These are phyloP conservation scores for Mya arenaria DNA, from an alignment of 1,140 invertebrate species.

Conservation along the genomic window DNA sequence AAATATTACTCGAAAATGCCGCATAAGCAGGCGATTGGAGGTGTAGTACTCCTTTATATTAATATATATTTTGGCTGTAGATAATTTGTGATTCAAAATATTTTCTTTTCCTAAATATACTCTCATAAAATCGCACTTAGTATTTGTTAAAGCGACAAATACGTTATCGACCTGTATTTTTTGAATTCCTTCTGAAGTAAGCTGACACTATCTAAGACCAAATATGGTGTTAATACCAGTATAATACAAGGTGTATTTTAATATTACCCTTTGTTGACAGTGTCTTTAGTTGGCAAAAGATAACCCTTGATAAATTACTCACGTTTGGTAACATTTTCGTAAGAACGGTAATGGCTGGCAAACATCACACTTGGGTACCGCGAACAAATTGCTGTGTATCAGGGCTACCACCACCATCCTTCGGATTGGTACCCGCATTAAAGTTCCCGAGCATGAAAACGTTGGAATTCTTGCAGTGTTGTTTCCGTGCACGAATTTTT, in stretches of 20 bases:
- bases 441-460: not conserved
- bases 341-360: constrained; percentile 1
- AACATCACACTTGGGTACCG: constrained; percentile 37
- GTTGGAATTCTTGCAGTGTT: not conserved
- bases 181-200: not conserved
- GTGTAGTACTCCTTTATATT: not conserved
- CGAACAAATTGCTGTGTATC: constrained; percentile 38
- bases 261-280: constrained; percentile 47
- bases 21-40: too few species aligned
- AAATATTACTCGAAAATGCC: too few species aligned
- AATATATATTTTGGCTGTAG: not conserved
- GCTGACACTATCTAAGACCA: not conserved
- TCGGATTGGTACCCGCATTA: not conserved
- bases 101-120: not conserved
- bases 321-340: constrained; percentile 52
- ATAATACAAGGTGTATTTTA: constrained; percentile 43
- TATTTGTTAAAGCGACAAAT: not conserved
- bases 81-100: not conserved
- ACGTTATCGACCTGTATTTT: not conserved
- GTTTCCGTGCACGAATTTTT: not conserved
- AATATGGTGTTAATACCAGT: constrained; percentile 31
- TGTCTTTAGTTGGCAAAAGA: not conserved
- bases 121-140: not conserved
- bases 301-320: constrained; percentile 33
- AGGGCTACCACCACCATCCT: not conserved